phyloP scores from a whole-genome alignment of 2,797 vertebrate genomes.

The Hydrophis major region DNA sequence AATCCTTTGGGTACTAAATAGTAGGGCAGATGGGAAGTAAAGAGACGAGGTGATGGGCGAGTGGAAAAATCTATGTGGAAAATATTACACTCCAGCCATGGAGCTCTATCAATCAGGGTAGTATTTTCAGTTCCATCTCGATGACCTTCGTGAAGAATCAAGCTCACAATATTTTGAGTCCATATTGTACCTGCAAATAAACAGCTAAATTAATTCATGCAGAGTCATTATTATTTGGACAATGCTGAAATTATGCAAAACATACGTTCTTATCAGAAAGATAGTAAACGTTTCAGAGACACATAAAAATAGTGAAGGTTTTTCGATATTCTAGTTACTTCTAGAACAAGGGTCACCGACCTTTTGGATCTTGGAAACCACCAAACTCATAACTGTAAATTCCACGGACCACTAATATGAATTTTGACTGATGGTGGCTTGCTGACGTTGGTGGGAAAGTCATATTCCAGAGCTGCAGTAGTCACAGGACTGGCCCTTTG shows the following conservation, averaged over 20 bases:
- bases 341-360: not conserved
- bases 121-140: constrained; percentile 31
- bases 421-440: no score
- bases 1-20: constrained; percentile 41
- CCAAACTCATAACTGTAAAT: no score
- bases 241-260: not conserved
- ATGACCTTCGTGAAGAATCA: constrained; percentile 47
- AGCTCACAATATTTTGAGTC: constrained; percentile 43
- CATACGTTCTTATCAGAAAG: not conserved
- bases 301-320: not conserved
- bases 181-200: constrained; percentile 41
- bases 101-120: not conserved
- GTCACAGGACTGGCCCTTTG: no score
- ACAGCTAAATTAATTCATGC: not conserved
- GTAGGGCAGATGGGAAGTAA: constrained; percentile 41
- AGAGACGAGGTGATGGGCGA: constrained; percentile 42
- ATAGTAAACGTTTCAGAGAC: not conserved
- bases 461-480: no score
- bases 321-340: not conserved
- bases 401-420: no score
- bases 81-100: constrained; percentile 35
- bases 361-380: no score
- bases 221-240: not conserved
- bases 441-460: no score
- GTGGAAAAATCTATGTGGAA: not conserved